These are phyloP conservation scores for Abrostola triplasia DNA, from an alignment of 2,888 invertebrate genomes.

Conservation along the genomic window DNA sequence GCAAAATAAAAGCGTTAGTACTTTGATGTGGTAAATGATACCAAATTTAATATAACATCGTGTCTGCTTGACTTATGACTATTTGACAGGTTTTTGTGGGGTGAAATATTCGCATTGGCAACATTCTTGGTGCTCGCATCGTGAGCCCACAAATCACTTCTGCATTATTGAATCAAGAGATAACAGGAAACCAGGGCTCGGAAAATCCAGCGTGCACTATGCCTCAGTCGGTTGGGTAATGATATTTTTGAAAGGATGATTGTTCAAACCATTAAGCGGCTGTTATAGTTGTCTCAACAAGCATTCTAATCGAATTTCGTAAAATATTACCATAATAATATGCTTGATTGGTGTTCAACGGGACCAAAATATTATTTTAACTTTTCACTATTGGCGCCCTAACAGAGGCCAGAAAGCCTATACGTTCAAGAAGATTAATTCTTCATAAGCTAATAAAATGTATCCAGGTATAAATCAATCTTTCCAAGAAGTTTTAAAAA, in stretches of 20 bases:
- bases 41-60: slow-evolving; percentile 22
- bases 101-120: slow-evolving; percentile 41
- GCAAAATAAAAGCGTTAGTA: neutral
- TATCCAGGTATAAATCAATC: no score
- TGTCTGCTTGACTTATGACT: slow-evolving; percentile 13
- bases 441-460: no score
- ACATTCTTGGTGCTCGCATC: slow-evolving; percentile 48
- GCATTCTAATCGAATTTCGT: neutral
- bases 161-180: slow-evolving; percentile 69
- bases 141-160: slow-evolving; percentile 62
- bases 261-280: slow-evolving; percentile 10
- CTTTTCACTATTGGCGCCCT: neutral
- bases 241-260: slow-evolving; percentile 47
- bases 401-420: neutral
- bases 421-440: no score
- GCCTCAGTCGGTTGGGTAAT: slow-evolving; percentile 56
- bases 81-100: slow-evolving; percentile 28
- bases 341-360: neutral
- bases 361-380: neutral
- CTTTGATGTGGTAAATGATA: neutral
- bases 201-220: slow-evolving; percentile 56
- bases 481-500: no score
- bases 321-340: neutral
- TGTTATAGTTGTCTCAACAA: slow-evolving; percentile 4
- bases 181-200: slow-evolving; percentile 56